Evolutionary conservation across 1,140 invertebrate species (phyloP).

Genomic region (Cheumatopsyche charites): DNA sequence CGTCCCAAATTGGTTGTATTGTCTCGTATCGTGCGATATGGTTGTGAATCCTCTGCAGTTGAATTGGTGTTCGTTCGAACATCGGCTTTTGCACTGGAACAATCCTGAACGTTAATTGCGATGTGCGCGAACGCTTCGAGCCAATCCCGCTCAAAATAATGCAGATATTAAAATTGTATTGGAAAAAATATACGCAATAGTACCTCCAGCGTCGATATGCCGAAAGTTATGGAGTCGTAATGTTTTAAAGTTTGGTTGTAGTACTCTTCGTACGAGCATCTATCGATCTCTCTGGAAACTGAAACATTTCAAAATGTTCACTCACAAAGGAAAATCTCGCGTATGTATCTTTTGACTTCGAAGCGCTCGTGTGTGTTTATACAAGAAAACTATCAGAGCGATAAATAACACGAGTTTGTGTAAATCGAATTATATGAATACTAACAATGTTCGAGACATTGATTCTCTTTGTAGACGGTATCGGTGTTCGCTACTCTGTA

Average conservation of each 20-base stretch:
- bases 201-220: slow-evolving; percentile 57
- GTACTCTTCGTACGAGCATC: slow-evolving; percentile 61
- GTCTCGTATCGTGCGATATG: slow-evolving; percentile 28
- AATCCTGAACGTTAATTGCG: slow-evolving; percentile 6
- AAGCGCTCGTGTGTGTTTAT: neutral
- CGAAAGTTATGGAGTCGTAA: slow-evolving; percentile 56
- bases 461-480: slow-evolving; percentile 70
- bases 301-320: slow-evolving; percentile 39
- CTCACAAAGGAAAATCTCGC: too few relatives aligned
- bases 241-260: slow-evolving; percentile 59
- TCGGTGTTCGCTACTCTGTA: slow-evolving; percentile 67
- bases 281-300: slow-evolving; percentile 59
- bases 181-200: neutral
- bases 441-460: slow-evolving; percentile 64
- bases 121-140: neutral
- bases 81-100: slow-evolving; percentile 56
- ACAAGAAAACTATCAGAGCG: too few relatives aligned
- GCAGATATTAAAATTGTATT: too few relatives aligned
- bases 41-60: slow-evolving; percentile 58
- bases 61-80: slow-evolving; percentile 55
- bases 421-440: slow-evolving; percentile 37
- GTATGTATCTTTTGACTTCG: too few relatives aligned
- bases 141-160: neutral
- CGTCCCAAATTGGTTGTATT: slow-evolving; percentile 2
- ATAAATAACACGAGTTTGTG: too few relatives aligned